Evolutionary conservation across 2,888 invertebrate species (phyloP).

Genomic region (Deroplatys truncata): DNA sequence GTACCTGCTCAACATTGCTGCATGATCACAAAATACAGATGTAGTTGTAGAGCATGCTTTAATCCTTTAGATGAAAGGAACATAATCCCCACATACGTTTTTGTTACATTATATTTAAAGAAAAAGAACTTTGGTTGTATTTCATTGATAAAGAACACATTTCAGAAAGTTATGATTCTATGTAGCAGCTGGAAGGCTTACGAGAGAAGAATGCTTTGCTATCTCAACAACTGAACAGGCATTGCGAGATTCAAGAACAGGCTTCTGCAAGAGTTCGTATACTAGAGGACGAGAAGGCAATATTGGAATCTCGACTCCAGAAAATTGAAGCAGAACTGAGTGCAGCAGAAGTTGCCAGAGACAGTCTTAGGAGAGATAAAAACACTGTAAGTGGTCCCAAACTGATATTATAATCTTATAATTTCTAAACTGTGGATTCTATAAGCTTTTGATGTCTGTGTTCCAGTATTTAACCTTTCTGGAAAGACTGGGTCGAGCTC

Average conservation of each 20-base stretch:
- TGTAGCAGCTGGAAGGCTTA: constrained; percentile 50
- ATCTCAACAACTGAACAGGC: constrained; percentile 65
- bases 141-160: too few species aligned
- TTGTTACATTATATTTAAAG: too few species aligned
- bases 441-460: not conserved
- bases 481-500: constrained; percentile 73
- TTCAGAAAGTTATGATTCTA: not conserved
- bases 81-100: too few species aligned
- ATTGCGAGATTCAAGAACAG: constrained; percentile 62
- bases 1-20: too few species aligned
- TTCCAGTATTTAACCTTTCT: constrained; percentile 73
- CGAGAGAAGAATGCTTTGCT: constrained; percentile 71
- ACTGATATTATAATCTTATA: too few species aligned
- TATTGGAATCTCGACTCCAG: constrained; percentile 69
- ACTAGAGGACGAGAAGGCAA: constrained; percentile 71
- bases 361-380: constrained; percentile 71
- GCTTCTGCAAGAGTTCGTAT: constrained; percentile 59
- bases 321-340: constrained; percentile 77
- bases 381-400: constrained; percentile 57
- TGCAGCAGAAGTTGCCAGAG: constrained; percentile 65
- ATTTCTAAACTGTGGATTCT: too few species aligned
- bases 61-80: too few species aligned
- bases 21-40: too few species aligned
- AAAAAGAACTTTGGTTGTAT: too few species aligned
- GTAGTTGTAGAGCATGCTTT: too few species aligned